Evolutionary conservation across 2,797 vertebrate species (phyloP), one percentile per base, ranked within the genome.

Genomic region (Coilia nasus): DNA sequence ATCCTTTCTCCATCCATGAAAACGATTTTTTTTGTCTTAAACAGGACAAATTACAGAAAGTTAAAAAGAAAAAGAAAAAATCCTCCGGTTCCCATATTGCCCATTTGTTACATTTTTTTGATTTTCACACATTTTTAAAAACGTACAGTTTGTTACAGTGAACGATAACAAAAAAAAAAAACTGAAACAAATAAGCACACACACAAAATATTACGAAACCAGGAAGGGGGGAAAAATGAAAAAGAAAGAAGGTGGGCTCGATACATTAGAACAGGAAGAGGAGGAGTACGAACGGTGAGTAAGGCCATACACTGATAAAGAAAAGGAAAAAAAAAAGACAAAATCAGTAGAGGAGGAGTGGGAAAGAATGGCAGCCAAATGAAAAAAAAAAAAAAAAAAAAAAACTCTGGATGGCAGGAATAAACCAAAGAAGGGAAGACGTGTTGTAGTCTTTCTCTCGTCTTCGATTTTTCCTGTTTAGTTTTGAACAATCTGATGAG

Each of bases 381-480:
- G 84, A 91, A 93, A 91, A 92, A 91, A 87, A 92, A 89, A 87
- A 89, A 85, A 90, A 84, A 89, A 88, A 85, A 71, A 28, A 71
- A 10, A 47, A 47, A 47, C 46, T 14, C 50, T 54, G 50, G 50
- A 54, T 54, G 7, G 14, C 28, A 35, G 28, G 3, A 31, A 71
- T 31, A 41, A 78, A 44, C 50, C 9, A 14, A 54, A 54, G 35
- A 15, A 78, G 44, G 71, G 31, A 41, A 28, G 31, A 31, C 62
- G 1, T 31, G 25, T 28, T 67, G 2, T 14, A n/a, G n/a, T 47
- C 46, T 47, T 47, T 54, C 9, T 54, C 50, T 54, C 50, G 9
- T 14, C 7, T 9, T 54, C 50, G 14, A 3, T 54, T 54, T 54
- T 14, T 14, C 3, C 50, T 54, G 2, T 7, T 54, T 54, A 3